These are phyloP conservation scores for Drosophila prostipennis DNA, from an alignment of 2,888 invertebrate species.

Conservation along the genomic window DNA sequence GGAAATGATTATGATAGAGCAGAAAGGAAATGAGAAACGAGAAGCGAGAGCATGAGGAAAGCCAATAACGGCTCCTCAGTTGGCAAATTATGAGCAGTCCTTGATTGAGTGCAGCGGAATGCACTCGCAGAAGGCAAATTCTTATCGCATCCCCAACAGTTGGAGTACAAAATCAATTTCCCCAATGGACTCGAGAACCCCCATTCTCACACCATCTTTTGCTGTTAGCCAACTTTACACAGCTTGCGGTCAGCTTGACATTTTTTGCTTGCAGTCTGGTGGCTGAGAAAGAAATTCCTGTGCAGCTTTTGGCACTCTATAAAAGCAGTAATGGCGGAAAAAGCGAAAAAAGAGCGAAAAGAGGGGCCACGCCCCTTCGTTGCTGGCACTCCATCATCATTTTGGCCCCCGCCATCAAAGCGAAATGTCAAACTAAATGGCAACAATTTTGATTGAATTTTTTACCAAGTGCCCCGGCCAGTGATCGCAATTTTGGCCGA, in stretches of 20 bases:
- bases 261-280: conserved; percentile 43
- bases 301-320: conserved; percentile 68
- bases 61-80: conserved; percentile 26
- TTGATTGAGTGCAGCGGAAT: conserved; percentile 48
- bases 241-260: conserved; percentile 66
- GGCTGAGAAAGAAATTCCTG: conserved; percentile 53
- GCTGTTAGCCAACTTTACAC: conserved; percentile 40
- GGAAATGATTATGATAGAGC: conserved; percentile 44
- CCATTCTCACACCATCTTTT: no score
- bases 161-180: conserved; percentile 67
- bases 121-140: conserved; percentile 49
- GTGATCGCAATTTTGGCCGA: conserved; percentile 33
- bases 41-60: neutral
- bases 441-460: conserved; percentile 81
- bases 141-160: conserved; percentile 59
- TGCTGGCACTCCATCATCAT: conserved; percentile 73
- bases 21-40: conserved; percentile 27
- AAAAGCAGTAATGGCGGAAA: conserved; percentile 52
- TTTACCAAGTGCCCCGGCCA: conserved; percentile 41
- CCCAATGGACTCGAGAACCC: conserved; percentile 15
- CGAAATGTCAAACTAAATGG: conserved; percentile 80
- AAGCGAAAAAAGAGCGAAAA: conserved; percentile 9
- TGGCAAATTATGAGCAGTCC: conserved; percentile 50
- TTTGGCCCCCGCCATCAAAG: conserved; percentile 70
- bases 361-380: conserved; percentile 49